Evolutionary conservation across 2,113 vertebrate genomes (phyloP).

Genomic region (Callaeas wilsoni): DNA sequence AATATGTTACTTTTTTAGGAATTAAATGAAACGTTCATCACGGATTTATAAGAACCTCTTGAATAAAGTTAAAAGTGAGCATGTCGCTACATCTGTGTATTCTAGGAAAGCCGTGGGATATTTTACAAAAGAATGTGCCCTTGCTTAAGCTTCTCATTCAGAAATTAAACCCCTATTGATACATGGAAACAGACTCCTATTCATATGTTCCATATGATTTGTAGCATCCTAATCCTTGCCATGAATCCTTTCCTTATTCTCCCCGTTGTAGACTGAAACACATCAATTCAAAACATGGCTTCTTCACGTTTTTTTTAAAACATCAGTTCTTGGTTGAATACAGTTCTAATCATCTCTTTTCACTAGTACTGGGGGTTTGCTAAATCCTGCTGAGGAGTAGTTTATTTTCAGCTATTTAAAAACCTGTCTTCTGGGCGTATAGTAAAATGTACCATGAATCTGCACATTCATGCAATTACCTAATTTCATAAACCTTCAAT

Average conservation of each 20-base stretch:
- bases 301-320: constrained; percentile 22
- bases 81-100: not conserved
- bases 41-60: not conserved
- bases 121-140: constrained; percentile 52
- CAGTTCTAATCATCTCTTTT: not conserved
- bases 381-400: not conserved
- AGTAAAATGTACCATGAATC: not conserved
- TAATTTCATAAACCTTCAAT: not conserved
- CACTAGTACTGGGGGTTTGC: not conserved
- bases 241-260: constrained; percentile 67
- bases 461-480: not conserved
- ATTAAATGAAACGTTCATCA: not conserved
- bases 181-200: constrained; percentile 55
- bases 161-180: constrained; percentile 57
- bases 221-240: constrained; percentile 53
- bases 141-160: constrained; percentile 61
- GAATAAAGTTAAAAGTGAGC: not conserved
- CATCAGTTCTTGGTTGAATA: not conserved
- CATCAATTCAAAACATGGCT: constrained; percentile 31
- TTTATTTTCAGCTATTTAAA: constrained; percentile 2
- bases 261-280: constrained; percentile 1
- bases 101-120: constrained; percentile 26
- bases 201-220: constrained; percentile 66
- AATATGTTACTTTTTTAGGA: not conserved
- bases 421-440: not conserved